These are phyloP conservation scores for Ceratina calcarata DNA, from an alignment of 1,140 invertebrate genomes.

Conservation along the genomic window DNA sequence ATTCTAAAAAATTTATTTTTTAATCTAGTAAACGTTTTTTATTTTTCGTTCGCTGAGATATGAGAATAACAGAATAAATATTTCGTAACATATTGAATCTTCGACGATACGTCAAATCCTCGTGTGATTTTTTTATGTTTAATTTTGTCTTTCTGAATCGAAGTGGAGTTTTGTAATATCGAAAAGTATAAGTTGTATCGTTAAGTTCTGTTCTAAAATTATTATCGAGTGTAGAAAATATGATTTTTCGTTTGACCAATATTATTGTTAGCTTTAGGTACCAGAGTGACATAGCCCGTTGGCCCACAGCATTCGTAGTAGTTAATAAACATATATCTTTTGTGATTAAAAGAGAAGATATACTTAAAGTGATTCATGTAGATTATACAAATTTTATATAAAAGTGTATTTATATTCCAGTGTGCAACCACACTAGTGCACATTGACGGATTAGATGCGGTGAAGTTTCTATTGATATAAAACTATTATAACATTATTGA, in stretches of 20 bases:
- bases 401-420: conserved; percentile 73
- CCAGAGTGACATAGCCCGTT: conserved; percentile 70
- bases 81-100: conserved; percentile 19
- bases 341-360: conserved; percentile 73
- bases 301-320: conserved; percentile 67
- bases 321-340: conserved; percentile 73
- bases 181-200: too few relatives aligned
- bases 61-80: neutral
- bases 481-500: conserved; percentile 67
- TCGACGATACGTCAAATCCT: conserved; percentile 52
- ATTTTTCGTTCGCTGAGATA: too few relatives aligned
- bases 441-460: conserved; percentile 67
- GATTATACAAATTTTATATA: conserved; percentile 76
- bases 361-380: conserved; percentile 75
- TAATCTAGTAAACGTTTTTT: too few relatives aligned
- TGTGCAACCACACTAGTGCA: conserved; percentile 62
- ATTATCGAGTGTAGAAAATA: conserved; percentile 35
- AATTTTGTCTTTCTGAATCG: too few relatives aligned
- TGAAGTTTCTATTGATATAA: conserved; percentile 74
- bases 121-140: conserved; percentile 58
- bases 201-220: conserved; percentile 54
- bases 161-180: too few relatives aligned
- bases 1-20: too few relatives aligned
- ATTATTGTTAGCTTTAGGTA: conserved; percentile 57
- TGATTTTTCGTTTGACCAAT: conserved; percentile 48